phyloP scores from a whole-genome alignment of 2,888 invertebrate genomes.

The Deilephila elpenor region DNA sequence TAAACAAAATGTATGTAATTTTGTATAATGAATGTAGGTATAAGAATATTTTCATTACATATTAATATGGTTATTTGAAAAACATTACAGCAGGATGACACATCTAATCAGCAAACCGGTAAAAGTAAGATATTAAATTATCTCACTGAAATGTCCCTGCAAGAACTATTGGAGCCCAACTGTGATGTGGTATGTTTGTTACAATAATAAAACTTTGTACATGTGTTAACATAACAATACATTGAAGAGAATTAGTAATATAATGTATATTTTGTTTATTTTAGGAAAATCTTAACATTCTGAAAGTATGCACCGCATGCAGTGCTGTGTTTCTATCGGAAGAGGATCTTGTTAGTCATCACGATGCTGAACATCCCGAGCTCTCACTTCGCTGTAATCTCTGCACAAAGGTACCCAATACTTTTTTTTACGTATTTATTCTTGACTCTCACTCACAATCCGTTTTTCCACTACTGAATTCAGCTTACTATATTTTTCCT shows the following conservation, averaged over 20 bases:
- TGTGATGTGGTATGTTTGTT: conserved; percentile 51
- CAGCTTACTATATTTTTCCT: no score
- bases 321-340: conserved; percentile 64
- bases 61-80: neutral
- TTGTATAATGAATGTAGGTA: neutral
- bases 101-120: conserved; percentile 36
- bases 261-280: conserved; percentile 33
- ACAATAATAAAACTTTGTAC: no score
- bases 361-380: conserved; percentile 76
- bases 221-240: neutral
- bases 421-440: no score
- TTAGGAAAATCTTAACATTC: conserved; percentile 51
- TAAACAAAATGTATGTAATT: conserved; percentile 41
- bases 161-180: conserved; percentile 58
- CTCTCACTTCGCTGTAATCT: conserved; percentile 78
- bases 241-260: neutral
- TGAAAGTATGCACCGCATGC: conserved; percentile 68
- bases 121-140: conserved; percentile 44
- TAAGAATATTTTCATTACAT: neutral
- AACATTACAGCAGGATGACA: conserved; percentile 44
- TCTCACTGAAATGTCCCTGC: conserved; percentile 57
- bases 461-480: no score
- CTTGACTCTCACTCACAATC: no score
- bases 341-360: conserved; percentile 65
- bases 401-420: conserved; percentile 73